Evolutionary conservation across 1,140 invertebrate species (phyloP).

Genomic region (Drosophila melanogaster): DNA sequence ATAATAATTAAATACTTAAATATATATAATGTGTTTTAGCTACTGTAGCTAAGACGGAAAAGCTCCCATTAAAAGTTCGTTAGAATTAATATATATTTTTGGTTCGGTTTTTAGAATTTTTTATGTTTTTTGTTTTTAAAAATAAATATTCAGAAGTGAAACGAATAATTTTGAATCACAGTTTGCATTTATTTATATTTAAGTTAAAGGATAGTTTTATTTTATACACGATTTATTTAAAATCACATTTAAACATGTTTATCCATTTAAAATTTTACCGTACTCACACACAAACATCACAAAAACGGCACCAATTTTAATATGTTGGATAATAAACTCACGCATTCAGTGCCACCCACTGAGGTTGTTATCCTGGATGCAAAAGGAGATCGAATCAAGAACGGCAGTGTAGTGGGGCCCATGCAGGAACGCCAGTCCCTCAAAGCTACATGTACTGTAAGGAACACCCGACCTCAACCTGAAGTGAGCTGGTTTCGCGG

Average conservation of each 20-base stretch:
- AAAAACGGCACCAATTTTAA: constrained; percentile 19
- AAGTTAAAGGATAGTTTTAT: background rate
- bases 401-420: constrained; percentile 76
- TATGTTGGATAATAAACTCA: constrained; percentile 26
- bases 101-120: background rate
- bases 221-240: background rate
- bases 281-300: constrained; percentile 38
- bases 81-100: background rate
- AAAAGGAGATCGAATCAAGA: constrained; percentile 78
- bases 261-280: constrained; percentile 48
- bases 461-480: constrained; percentile 77
- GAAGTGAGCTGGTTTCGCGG: constrained; percentile 80
- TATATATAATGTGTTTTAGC: constrained; percentile 25
- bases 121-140: too few species aligned
- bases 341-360: constrained; percentile 76
- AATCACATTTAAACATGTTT: constrained; percentile 52
- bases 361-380: constrained; percentile 81
- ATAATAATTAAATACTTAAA: constrained; percentile 29
- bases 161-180: too few species aligned
- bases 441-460: constrained; percentile 74
- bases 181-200: background rate
- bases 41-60: constrained; percentile 4
- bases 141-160: too few species aligned
- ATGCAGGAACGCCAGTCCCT: constrained; percentile 79
- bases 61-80: background rate